Conservation (phyloP, 2,113 vertebrate genomes). For the Cyprinodon brontotheroides region DNA sequence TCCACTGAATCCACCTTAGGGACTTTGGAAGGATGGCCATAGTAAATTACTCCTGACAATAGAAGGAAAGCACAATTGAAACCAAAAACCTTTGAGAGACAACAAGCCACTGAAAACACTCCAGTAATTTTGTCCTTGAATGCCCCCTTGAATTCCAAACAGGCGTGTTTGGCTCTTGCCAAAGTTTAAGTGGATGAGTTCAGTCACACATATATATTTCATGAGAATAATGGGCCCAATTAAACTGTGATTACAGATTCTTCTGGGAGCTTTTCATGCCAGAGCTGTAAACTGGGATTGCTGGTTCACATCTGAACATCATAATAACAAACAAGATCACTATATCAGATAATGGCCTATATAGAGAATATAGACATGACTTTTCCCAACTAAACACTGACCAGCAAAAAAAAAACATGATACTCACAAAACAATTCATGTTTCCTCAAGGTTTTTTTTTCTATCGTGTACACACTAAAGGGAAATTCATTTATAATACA, state of each 20-base stretch:
- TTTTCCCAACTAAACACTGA: slow-evolving; percentile 16
- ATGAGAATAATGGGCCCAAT: slow-evolving; percentile 73
- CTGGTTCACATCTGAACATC: slow-evolving; percentile 35
- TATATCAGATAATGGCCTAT: not conserved
- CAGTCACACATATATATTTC: slow-evolving; percentile 75
- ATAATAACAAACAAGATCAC: slow-evolving; percentile 56
- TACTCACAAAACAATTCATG: not conserved
- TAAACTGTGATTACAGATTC: slow-evolving; percentile 70
- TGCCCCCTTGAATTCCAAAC: slow-evolving; percentile 54
- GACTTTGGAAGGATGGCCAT: slow-evolving; percentile 16
- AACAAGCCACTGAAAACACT: slow-evolving; percentile 50
- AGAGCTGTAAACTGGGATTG: slow-evolving; percentile 45
- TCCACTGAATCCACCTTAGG: slow-evolving; percentile 37
- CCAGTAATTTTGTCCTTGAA: slow-evolving; percentile 38
- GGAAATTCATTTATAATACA: not conserved
- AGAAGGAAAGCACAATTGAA: slow-evolving; percentile 57
- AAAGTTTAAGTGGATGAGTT: slow-evolving; percentile 78
- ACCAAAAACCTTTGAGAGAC: slow-evolving; percentile 59
- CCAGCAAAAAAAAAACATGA: slow-evolving; percentile 8
- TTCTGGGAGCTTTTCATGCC: slow-evolving; percentile 64
- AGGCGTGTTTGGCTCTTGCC: slow-evolving; percentile 65
- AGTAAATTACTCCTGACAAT: slow-evolving; percentile 64
- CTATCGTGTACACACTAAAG: not conserved
- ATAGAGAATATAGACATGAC: not conserved
- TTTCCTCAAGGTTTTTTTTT: not conserved